Percentiles rank a stretch among this genome's conserved stretches.
phyloP scores from a whole-genome alignment of 2,888 invertebrate species.

The Trissoscelio sp. region DNA sequence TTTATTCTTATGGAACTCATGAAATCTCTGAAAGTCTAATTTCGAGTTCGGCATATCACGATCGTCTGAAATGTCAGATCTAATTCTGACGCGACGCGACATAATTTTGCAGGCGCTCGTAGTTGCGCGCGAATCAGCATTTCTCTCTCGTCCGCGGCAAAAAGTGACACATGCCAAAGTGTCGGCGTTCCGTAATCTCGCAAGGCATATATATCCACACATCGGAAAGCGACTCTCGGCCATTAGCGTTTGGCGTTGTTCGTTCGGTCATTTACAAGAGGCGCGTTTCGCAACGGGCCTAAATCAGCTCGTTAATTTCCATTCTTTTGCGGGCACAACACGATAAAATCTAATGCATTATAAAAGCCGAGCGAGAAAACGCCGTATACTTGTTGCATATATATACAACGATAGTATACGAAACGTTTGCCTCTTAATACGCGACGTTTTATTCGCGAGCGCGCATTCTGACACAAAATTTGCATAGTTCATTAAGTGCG shows the following conservation, averaged over 20 bases:
- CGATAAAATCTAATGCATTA: constrained; percentile 75
- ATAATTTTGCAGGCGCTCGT: constrained; percentile 28
- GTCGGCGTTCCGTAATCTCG: constrained; percentile 42
- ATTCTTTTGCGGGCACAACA: constrained; percentile 72
- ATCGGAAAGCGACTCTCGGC: constrained; percentile 21
- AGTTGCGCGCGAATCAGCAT: not conserved
- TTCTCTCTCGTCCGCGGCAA: constrained; percentile 15
- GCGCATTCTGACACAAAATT: constrained; percentile 55
- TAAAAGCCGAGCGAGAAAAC: constrained; percentile 55
- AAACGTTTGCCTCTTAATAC: constrained; percentile 48
- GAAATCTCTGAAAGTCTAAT: too few species aligned
- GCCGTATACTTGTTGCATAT: constrained; percentile 53
- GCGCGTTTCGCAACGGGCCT: constrained; percentile 69
- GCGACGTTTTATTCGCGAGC: constrained; percentile 51
- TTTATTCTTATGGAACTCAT: too few species aligned
- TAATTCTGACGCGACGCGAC: constrained; percentile 23
- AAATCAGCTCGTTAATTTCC: constrained; percentile 77
- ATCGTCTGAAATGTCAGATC: constrained; percentile 50
- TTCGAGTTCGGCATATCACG: constrained; percentile 42
- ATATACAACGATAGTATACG: too few species aligned
- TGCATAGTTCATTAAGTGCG: constrained; percentile 61
- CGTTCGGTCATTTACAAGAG: constrained; percentile 49
- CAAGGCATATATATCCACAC: too few species aligned
- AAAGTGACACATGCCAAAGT: constrained; percentile 53
- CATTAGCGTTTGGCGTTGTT: constrained; percentile 34